Conservation (phyloP, 1,140 invertebrate genomes). For the Nebria ingens region DNA sequence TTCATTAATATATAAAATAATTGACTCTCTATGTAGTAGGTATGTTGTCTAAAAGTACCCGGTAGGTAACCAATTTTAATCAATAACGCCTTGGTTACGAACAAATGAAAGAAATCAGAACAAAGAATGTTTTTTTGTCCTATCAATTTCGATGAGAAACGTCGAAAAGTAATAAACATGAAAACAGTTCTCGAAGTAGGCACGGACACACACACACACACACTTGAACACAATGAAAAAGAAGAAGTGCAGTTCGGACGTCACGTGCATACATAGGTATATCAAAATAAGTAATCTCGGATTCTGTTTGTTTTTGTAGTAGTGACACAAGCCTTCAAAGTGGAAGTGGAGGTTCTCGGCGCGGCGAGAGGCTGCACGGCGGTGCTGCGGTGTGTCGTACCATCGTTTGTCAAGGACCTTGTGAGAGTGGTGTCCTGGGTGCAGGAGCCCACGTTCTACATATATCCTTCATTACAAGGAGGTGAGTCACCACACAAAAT, state of each 20-base stretch:
- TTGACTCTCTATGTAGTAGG: too few species aligned
- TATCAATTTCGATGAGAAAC: too few species aligned
- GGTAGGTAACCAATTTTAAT: too few species aligned
- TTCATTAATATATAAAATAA: too few species aligned
- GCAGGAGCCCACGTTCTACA: slow-evolving; percentile 64
- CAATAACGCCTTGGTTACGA: too few species aligned
- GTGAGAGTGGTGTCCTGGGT: slow-evolving; percentile 76
- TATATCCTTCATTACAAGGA: slow-evolving; percentile 65
- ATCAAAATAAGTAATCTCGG: not conserved
- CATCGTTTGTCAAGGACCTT: slow-evolving; percentile 69
- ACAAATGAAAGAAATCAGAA: too few species aligned
- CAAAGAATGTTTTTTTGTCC: too few species aligned
- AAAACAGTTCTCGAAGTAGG: too few species aligned
- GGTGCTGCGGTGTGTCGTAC: slow-evolving; percentile 68
- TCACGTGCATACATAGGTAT: too few species aligned
- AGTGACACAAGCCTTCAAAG: slow-evolving; percentile 69
- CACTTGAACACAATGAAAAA: not conserved
- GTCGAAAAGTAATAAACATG: too few species aligned
- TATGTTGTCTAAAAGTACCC: too few species aligned
- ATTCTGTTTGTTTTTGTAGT: slow-evolving; percentile 45
- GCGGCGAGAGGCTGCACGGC: slow-evolving; percentile 70
- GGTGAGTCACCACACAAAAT: slow-evolving; percentile 39
- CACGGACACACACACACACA: not conserved
- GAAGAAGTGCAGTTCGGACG: too few species aligned
- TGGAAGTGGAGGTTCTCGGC: slow-evolving; percentile 57